These are phyloP conservation scores for Macrotis lagotis DNA, from an alignment of 2,113 vertebrate genomes.

Conservation along the genomic window DNA sequence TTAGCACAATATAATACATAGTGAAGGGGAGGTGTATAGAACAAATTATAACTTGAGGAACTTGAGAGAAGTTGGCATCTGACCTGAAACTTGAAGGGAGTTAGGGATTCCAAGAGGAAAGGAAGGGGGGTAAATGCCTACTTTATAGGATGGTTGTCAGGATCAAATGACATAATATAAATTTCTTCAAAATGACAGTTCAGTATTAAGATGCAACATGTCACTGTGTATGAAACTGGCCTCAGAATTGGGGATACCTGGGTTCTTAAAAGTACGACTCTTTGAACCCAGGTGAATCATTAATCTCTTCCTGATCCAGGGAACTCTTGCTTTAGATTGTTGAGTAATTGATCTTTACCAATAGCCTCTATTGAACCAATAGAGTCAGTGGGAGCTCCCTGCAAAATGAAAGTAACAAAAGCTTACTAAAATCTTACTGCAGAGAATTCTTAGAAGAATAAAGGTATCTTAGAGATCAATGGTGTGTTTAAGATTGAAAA, in stretches of 20 bases:
- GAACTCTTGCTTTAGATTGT: neutral
- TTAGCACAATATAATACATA: neutral
- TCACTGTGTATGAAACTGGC: neutral
- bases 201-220: neutral
- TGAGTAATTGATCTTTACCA: neutral
- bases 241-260: neutral
- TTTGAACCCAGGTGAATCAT: neutral
- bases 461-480: neutral
- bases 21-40: neutral
- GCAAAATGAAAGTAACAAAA: neutral
- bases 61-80: neutral
- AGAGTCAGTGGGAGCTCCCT: too few relatives aligned
- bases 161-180: neutral
- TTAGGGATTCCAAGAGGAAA: neutral
- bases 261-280: neutral
- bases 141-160: neutral
- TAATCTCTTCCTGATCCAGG: neutral
- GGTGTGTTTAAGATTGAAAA: constrained; percentile 35
- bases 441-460: constrained; percentile 39
- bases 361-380: too few relatives aligned
- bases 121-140: neutral
- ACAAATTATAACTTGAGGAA: neutral
- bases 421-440: neutral
- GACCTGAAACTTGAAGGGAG: neutral
- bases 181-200: neutral